Conservation (phyloP, 2,113 vertebrate species). For the Podarcis cretensis region DNA sequence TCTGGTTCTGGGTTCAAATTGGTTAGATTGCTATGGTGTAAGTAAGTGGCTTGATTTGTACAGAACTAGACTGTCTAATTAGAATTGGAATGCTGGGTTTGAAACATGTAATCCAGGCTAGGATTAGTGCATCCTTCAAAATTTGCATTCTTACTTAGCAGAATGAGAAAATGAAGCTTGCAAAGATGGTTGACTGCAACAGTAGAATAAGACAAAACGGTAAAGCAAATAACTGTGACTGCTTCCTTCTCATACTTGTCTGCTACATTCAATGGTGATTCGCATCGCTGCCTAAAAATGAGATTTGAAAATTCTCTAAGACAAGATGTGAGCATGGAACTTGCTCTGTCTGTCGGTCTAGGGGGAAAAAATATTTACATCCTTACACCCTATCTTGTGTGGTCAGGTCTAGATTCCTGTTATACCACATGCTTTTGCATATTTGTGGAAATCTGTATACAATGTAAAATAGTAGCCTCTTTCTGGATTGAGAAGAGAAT, state of each 20-base stretch:
- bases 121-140: background rate
- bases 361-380: background rate
- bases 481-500: background rate
- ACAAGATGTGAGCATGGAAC: background rate
- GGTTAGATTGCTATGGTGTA: background rate
- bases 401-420: background rate
- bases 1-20: background rate
- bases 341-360: background rate
- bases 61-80: background rate
- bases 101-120: background rate
- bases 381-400: background rate
- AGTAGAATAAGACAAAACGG: background rate
- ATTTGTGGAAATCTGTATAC: background rate
- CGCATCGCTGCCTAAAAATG: background rate
- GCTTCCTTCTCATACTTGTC: background rate
- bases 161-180: background rate
- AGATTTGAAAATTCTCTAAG: background rate
- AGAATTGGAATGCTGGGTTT: background rate
- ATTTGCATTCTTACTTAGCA: background rate
- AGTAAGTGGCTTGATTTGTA: background rate
- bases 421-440: background rate
- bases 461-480: background rate
- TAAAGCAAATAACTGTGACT: background rate
- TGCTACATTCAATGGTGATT: background rate
- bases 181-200: background rate